Base-by-base conservation (phyloP, 2,113 vertebrate genomes). In the Chionomys nivalis region DNA sequence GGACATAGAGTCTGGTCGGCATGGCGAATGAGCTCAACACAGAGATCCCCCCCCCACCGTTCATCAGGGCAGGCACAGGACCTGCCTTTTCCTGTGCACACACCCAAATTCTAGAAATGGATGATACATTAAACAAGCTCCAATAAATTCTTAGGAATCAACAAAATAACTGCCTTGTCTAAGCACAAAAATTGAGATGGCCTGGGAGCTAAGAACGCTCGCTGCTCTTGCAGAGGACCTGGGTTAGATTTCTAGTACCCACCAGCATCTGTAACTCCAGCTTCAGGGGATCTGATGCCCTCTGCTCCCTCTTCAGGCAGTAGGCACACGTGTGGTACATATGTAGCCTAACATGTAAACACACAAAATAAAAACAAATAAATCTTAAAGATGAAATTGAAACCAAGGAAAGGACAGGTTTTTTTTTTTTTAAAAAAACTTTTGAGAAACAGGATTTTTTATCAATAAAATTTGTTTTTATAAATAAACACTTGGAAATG, bases 291-390 rank as follows among this genome's bases (percentile, higher is more conserved):
- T 83, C n/a, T 63, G 14, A 17, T 17, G 7, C 24, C 24, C 58
- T 42, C 81, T 63, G 28, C 55, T 83, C n/a, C n/a, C 14, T 9
- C 55, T 63, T 31, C 58, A 63, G 81, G 55, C n/a, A 61, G 39
- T 7, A 28, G 6, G 8, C 7, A 26, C 23, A 9, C 6, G 0
- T 19, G 3, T 4, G 10, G 33, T 28, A 16, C n/a, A 14, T 0
- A 61, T 42, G 23, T 26, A 61, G 36, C 23, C 55, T 61, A n/a
- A n/a, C 78, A 55, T 55, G 19, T 82, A 61, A 39, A 39, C n/a
- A 39, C 36, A 39, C 36, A 82, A 58, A 81, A 58, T n/a, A 81
- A n/a, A 58, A 58, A 61, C 8, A 39, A 26, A 82, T 61, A 61
- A 39, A 83, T 61, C 36, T 42, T 7, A 14, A 81, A 61, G 42